phyloP scores from a whole-genome alignment of 1,140 invertebrate species.

The Drosophila parabipectinata region DNA sequence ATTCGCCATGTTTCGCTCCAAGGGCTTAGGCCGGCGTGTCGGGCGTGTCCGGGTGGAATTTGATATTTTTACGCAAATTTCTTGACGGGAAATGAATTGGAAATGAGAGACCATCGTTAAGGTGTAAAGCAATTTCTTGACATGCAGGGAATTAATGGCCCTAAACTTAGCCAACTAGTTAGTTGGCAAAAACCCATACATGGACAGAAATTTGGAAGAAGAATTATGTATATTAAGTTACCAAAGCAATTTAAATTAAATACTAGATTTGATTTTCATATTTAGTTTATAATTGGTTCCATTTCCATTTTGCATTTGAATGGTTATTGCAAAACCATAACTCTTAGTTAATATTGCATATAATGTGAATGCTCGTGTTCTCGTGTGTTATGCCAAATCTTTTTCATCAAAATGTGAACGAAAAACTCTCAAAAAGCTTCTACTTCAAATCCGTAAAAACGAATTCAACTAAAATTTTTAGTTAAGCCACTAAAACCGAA shows the following conservation, averaged over 20 bases:
- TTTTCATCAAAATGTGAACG: not conserved
- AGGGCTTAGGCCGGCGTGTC: not conserved
- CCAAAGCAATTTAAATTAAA: not conserved
- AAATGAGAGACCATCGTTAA: slow-evolving; percentile 67
- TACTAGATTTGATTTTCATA: no score
- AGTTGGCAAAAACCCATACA: slow-evolving; percentile 6
- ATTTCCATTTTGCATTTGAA: not conserved
- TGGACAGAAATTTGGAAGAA: no score
- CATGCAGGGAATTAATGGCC: slow-evolving; percentile 16
- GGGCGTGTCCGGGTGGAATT: slow-evolving; percentile 28
- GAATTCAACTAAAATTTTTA: not conserved
- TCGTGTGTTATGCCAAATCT: not conserved
- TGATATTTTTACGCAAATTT: slow-evolving; percentile 55
- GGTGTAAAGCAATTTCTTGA: slow-evolving; percentile 40
- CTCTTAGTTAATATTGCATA: not conserved
- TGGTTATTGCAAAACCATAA: not conserved
- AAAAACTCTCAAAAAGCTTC: not conserved
- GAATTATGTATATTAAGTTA: not conserved
- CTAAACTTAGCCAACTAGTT: slow-evolving; percentile 5
- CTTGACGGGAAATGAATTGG: slow-evolving; percentile 68
- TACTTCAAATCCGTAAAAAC: not conserved
- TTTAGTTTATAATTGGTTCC: not conserved
- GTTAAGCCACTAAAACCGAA: slow-evolving; percentile 1
- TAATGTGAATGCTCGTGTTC: not conserved
- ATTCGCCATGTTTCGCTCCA: slow-evolving; percentile 35